Percentiles rank a stretch among this genome's conserved stretches.
Conservation (phyloP, 2,888 invertebrate genomes). For the Drosophila rellima region DNA sequence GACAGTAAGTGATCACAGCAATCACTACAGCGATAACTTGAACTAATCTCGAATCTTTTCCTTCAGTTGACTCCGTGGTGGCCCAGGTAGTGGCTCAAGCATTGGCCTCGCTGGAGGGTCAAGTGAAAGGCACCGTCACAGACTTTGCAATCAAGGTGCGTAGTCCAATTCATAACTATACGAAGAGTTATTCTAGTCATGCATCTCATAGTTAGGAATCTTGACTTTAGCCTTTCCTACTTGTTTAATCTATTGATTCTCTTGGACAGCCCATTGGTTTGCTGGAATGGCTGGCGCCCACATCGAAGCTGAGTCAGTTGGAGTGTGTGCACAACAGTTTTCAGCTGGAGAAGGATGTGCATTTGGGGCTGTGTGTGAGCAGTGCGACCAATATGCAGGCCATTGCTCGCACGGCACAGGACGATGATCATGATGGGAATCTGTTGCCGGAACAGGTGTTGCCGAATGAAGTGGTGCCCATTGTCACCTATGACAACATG, state of each 20-base stretch:
- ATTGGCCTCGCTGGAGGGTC: slow-evolving; percentile 92
- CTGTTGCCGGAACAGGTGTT: slow-evolving; percentile 92
- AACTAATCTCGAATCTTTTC: neutral
- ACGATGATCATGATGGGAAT: slow-evolving; percentile 92
- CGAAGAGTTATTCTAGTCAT: too few relatives aligned
- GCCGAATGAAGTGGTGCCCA: slow-evolving; percentile 90
- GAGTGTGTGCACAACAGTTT: slow-evolving; percentile 97
- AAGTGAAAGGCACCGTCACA: slow-evolving; percentile 88
- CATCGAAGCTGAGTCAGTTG: slow-evolving; percentile 94
- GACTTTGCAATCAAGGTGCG: slow-evolving; percentile 88
- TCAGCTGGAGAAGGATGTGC: slow-evolving; percentile 95
- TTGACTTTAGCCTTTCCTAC: too few relatives aligned
- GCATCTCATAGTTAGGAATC: too few relatives aligned
- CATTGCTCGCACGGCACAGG: slow-evolving; percentile 92
- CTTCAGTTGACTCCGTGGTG: slow-evolving; percentile 93
- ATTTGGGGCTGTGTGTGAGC: slow-evolving; percentile 89
- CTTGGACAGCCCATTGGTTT: slow-evolving; percentile 88
- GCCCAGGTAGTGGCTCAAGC: slow-evolving; percentile 95
- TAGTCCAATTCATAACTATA: neutral
- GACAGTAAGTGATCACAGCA: slow-evolving; percentile 89
- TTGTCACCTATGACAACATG: slow-evolving; percentile 93
- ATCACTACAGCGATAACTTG: neutral
- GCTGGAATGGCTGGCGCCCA: slow-evolving; percentile 94
- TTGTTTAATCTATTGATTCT: neutral
- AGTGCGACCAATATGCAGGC: slow-evolving; percentile 89